Percentiles rank a stretch among this genome's conserved stretches.
Conservation (phyloP, 2,888 invertebrate species). For the Odontocerum albicorne region DNA sequence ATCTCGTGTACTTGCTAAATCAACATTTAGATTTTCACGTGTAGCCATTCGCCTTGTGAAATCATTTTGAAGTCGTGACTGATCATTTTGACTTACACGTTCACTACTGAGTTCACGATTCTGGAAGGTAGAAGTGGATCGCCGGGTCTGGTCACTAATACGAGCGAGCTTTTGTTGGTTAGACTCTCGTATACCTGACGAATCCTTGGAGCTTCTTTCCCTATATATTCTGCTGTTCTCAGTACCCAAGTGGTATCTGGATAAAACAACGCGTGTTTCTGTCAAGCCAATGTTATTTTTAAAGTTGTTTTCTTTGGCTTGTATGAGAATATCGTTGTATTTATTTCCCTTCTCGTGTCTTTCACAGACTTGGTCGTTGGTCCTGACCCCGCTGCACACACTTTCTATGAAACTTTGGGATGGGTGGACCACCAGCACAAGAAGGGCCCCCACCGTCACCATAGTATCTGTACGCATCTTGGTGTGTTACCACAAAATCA, state of each 20-base stretch:
- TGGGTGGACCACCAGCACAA: conserved; percentile 31
- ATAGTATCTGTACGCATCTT: conserved; percentile 26
- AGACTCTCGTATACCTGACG: conserved; percentile 18
- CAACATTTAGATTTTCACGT: background rate
- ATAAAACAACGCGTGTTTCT: conserved; percentile 33
- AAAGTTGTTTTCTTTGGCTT: conserved; percentile 31
- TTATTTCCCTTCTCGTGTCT: conserved; percentile 23
- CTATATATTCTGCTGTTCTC: conserved; percentile 37
- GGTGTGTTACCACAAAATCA: too few species aligned
- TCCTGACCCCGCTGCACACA: conserved; percentile 25
- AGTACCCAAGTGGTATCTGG: conserved; percentile 35
- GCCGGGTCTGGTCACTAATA: background rate
- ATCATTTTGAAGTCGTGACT: background rate
- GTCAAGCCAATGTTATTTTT: conserved; percentile 34
- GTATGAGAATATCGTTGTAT: conserved; percentile 28
- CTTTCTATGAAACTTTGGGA: conserved; percentile 34
- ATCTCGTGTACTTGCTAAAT: background rate
- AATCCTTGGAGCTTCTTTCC: conserved; percentile 35
- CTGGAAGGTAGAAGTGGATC: background rate
- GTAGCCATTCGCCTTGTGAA: background rate
- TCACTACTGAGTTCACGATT: background rate
- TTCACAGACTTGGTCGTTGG: conserved; percentile 26
- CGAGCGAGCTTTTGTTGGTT: conserved; percentile 9
- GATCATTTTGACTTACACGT: background rate
- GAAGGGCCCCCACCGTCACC: conserved; percentile 25